phyloP scores from a whole-genome alignment of 2,888 invertebrate genomes.

The Brenthis ino region DNA sequence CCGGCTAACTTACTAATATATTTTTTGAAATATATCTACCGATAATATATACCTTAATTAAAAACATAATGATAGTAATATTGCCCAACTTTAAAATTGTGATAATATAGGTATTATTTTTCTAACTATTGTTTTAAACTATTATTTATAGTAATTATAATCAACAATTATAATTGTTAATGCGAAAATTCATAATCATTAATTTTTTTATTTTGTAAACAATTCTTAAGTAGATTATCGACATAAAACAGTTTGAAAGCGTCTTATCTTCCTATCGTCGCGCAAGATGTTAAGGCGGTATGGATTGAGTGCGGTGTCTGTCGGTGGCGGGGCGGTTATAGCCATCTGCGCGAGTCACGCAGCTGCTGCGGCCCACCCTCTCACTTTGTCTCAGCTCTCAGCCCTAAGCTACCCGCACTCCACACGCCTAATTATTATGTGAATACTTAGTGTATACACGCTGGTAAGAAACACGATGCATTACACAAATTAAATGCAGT shows the following conservation, averaged over 20 bases:
- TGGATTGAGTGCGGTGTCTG: slow-evolving; percentile 31
- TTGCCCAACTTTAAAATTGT: no score
- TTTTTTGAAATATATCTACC: background rate
- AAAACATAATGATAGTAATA: no score
- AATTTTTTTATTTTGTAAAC: background rate
- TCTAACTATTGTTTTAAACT: no score
- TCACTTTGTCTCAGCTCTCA: slow-evolving; percentile 54
- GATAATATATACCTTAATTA: background rate
- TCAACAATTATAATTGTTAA: no score
- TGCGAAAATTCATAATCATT: background rate
- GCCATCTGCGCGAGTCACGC: slow-evolving; percentile 61
- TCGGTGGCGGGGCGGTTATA: slow-evolving; percentile 46
- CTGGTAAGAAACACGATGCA: slow-evolving; percentile 2
- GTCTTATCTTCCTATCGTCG: slow-evolving; percentile 10
- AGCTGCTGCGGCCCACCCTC: slow-evolving; percentile 58
- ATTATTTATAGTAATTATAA: no score
- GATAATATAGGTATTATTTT: no score
- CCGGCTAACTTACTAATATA: background rate
- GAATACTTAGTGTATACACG: slow-evolving; percentile 18
- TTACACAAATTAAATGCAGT: background rate
- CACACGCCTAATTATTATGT: slow-evolving; percentile 36
- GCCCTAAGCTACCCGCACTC: slow-evolving; percentile 31
- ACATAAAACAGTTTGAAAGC: slow-evolving; percentile 6
- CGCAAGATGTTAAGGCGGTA: slow-evolving; percentile 20
- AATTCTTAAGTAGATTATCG: background rate